These are phyloP conservation scores for Nibea albiflora DNA, from an alignment of 2,113 vertebrate species.

Conservation along the genomic window DNA sequence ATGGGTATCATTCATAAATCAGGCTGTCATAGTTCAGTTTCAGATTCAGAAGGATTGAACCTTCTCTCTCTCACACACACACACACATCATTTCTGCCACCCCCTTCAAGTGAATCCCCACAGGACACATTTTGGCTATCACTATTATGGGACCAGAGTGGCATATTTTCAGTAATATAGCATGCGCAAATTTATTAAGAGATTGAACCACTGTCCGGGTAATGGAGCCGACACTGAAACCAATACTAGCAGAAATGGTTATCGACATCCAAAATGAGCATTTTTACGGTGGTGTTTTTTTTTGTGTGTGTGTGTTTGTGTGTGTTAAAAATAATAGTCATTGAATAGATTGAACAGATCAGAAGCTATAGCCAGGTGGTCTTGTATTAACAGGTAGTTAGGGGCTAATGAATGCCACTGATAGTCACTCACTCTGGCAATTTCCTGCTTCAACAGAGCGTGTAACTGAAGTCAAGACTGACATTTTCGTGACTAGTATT, in stretches of 20 bases:
- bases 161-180: conserved; percentile 55
- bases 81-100: background rate
- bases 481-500: conserved; percentile 99
- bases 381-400: conserved; percentile 83
- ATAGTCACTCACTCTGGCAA: conserved; percentile 90
- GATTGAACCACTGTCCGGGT: conserved; percentile 30
- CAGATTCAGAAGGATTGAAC: conserved; percentile 35
- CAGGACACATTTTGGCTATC: conserved; percentile 33
- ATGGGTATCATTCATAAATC: conserved; percentile 72
- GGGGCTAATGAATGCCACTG: conserved; percentile 83
- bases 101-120: conserved; percentile 28
- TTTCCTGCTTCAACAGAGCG: conserved; percentile 98
- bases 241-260: conserved; percentile 53
- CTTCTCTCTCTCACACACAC: background rate
- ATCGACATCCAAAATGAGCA: conserved; percentile 50
- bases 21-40: conserved; percentile 52
- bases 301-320: background rate
- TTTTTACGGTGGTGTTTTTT: conserved; percentile 24
- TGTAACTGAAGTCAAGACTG: conserved; percentile 99
- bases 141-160: conserved; percentile 40
- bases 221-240: conserved; percentile 53
- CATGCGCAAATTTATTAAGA: conserved; percentile 46
- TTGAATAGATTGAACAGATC: conserved; percentile 77
- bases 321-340: conserved; percentile 30
- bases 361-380: conserved; percentile 79